phyloP scores from a whole-genome alignment of 2,113 vertebrate species.

The Melanerpes aurifrons region DNA sequence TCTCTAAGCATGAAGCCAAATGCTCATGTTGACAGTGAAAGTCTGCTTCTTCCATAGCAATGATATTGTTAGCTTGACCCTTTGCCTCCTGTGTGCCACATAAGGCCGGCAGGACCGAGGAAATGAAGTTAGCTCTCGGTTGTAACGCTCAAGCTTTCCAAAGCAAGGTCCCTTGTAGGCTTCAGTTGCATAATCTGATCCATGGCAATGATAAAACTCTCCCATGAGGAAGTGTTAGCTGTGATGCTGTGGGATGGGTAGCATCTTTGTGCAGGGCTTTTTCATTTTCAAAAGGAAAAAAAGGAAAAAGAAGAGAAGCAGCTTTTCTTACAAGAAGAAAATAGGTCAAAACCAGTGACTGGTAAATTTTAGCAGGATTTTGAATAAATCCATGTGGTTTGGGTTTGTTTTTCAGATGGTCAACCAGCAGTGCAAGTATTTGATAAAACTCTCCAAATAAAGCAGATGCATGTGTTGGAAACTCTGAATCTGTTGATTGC shows the following conservation, averaged over 20 bases:
- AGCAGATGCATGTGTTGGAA: slow-evolving; percentile 96
- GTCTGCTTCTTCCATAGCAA: neutral
- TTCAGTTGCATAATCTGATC: neutral
- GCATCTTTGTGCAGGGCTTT: neutral
- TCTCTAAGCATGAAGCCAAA: neutral
- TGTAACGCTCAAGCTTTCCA: neutral
- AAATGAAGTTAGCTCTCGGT: neutral
- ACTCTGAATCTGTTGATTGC: slow-evolving; percentile 91
- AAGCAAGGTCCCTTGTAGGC: neutral
- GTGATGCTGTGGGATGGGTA: neutral
- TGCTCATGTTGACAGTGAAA: neutral
- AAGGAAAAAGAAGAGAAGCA: neutral
- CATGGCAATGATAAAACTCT: neutral
- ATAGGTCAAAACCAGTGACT: neutral
- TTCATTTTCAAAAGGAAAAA: neutral
- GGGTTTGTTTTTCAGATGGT: slow-evolving; percentile 78
- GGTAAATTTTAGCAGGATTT: neutral
- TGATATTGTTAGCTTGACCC: neutral
- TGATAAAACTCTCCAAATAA: slow-evolving; percentile 92
- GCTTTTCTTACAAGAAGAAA: neutral
- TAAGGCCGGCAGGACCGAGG: neutral
- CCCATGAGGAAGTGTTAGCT: neutral
- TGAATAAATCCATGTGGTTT: neutral
- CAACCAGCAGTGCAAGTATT: slow-evolving; percentile 87
- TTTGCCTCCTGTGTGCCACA: neutral